phyloP scores from a whole-genome alignment of 2,113 vertebrate genomes.

The Empidonax alnorum region DNA sequence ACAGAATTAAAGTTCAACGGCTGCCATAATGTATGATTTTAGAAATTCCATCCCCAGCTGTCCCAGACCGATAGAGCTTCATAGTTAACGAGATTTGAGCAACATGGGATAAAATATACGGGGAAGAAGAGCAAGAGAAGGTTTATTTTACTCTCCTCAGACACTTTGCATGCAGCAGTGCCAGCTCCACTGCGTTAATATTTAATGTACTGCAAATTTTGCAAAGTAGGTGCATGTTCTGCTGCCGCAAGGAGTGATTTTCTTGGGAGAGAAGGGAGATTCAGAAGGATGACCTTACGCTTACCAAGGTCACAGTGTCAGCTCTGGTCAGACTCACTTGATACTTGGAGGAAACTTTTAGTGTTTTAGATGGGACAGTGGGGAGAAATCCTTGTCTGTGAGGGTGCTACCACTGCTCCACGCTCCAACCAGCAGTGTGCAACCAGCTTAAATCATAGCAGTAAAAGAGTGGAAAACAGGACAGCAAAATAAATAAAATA shows the following conservation, averaged over 20 bases:
- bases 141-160: not conserved
- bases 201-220: not conserved
- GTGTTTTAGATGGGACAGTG: not conserved
- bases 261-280: not conserved
- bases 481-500: not conserved
- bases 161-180: not conserved
- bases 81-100: conserved; percentile 9
- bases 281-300: not conserved
- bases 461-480: not conserved
- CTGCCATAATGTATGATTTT: not conserved
- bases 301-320: not conserved
- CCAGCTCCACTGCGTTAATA: not conserved
- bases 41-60: conserved; percentile 14
- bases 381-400: too few species aligned
- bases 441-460: not conserved
- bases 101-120: not conserved
- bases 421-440: not conserved
- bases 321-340: not conserved
- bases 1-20: not conserved
- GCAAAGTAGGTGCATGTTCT: not conserved
- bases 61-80: not conserved
- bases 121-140: not conserved
- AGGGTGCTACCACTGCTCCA: not conserved
- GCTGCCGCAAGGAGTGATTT: not conserved
- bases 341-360: not conserved